Percentiles rank a stretch among this genome's conserved stretches.
Conservation (phyloP, 1,140 invertebrate genomes). For the Sycobia sp. region DNA sequence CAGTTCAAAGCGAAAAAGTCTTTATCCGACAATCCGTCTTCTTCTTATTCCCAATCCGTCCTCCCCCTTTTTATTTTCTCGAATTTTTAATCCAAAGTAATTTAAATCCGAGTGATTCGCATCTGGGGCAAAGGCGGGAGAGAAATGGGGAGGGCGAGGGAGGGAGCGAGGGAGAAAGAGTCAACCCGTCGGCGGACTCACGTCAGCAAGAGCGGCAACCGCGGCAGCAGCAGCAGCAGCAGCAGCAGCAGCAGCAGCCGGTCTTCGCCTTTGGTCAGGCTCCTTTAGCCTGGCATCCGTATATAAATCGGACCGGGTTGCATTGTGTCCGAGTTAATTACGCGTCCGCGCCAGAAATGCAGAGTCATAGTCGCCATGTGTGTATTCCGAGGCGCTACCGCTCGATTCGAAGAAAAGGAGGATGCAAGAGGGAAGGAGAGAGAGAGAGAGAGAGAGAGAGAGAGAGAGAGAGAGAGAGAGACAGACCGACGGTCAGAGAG, state of each 20-base stretch:
- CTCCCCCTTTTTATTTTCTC: slow-evolving; percentile 39
- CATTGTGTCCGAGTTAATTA: slow-evolving; percentile 62
- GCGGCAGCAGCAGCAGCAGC: too few species aligned
- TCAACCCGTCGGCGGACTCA: background rate
- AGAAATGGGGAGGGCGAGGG: slow-evolving; percentile 1
- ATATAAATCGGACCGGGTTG: slow-evolving; percentile 40
- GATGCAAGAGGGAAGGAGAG: too few species aligned
- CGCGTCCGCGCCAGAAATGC: slow-evolving; percentile 52
- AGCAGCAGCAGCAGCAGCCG: too few species aligned
- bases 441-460: too few species aligned
- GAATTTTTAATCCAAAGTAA: slow-evolving; percentile 35
- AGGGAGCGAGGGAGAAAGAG: too few species aligned
- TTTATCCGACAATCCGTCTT: too few species aligned
- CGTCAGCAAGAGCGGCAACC: too few species aligned
- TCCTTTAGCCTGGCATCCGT: slow-evolving; percentile 22
- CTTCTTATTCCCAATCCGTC: too few species aligned
- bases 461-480: too few species aligned
- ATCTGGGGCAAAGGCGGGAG: background rate
- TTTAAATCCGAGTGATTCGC: slow-evolving; percentile 31
- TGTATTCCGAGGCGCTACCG: slow-evolving; percentile 34
- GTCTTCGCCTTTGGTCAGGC: too few species aligned
- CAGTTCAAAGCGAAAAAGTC: too few species aligned
- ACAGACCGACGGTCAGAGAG: too few species aligned
- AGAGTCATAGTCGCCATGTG: slow-evolving; percentile 50
- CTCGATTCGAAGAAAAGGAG: slow-evolving; percentile 27